These are phyloP conservation scores for Epsilonema sp. DNA, from an alignment of 2,888 invertebrate genomes.

Conservation along the genomic window DNA sequence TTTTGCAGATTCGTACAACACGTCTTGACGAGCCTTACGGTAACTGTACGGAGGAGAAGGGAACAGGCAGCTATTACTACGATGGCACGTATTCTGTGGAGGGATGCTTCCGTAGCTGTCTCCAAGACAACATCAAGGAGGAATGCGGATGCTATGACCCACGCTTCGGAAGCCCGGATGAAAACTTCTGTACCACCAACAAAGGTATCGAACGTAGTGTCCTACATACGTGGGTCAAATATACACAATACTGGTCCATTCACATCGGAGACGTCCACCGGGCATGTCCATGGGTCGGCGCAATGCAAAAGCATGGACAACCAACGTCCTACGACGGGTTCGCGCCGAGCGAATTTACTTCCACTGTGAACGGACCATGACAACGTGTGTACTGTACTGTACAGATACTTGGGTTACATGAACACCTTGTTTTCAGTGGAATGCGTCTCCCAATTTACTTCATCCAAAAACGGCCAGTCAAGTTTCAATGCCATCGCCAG, in stretches of 20 bases:
- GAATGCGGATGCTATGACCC: slow-evolving; percentile 29
- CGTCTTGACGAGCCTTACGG: slow-evolving; percentile 28
- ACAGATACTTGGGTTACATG: too few species aligned
- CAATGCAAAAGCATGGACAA: too few species aligned
- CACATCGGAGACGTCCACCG: too few species aligned
- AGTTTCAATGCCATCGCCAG: neutral
- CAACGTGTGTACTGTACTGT: too few species aligned
- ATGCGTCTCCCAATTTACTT: slow-evolving; percentile 14
- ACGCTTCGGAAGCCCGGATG: slow-evolving; percentile 7
- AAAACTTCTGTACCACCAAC: neutral
- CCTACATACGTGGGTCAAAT: too few species aligned
- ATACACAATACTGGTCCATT: too few species aligned
- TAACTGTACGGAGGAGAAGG: slow-evolving; percentile 18
- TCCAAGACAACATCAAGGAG: slow-evolving; percentile 21
- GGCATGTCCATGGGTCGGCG: too few species aligned
- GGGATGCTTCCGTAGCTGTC: slow-evolving; percentile 31
- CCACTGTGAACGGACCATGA: too few species aligned
- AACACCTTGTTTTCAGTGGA: slow-evolving; percentile 15
- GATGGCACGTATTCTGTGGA: slow-evolving; percentile 21
- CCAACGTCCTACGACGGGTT: too few species aligned
- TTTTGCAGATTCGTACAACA: slow-evolving; percentile 19
- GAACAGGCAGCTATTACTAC: slow-evolving; percentile 11
- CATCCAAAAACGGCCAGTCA: neutral
- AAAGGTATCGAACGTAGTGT: too few species aligned
- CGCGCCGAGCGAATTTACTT: too few species aligned